phyloP scores from a whole-genome alignment of 2,113 vertebrate species.

The Hiodon tergisus region DNA sequence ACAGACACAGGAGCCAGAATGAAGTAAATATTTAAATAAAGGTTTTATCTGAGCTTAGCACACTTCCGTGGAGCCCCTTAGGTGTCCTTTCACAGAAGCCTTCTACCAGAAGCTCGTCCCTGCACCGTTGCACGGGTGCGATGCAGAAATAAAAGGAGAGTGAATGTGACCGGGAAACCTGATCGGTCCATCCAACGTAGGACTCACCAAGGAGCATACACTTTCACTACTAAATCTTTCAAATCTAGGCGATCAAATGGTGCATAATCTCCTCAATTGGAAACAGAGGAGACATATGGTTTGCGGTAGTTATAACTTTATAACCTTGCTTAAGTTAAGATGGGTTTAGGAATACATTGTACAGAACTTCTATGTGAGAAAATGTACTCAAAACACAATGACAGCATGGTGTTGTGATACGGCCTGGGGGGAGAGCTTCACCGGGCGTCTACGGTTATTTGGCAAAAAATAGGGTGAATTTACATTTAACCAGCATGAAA shows the following conservation, averaged over 20 bases:
- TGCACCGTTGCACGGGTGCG: not conserved
- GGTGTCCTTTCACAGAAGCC: not conserved
- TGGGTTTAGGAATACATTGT: conserved; percentile 34
- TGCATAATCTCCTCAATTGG: conserved; percentile 37
- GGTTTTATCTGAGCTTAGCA: no score
- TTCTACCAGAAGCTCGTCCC: not conserved
- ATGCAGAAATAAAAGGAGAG: not conserved
- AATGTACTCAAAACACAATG: conserved; percentile 25
- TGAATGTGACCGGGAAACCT: not conserved
- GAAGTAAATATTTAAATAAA: no score
- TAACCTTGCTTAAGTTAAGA: conserved; percentile 36
- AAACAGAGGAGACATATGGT: conserved; percentile 38
- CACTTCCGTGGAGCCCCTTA: no score
- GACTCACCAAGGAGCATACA: conserved; percentile 18
- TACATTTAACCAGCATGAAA: not conserved
- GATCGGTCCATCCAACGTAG: conserved; percentile 9
- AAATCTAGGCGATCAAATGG: conserved; percentile 30
- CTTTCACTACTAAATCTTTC: conserved; percentile 34
- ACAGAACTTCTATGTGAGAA: conserved; percentile 29
- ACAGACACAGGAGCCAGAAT: no score
- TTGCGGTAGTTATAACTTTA: conserved; percentile 33
- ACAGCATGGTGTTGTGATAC: conserved; percentile 18
- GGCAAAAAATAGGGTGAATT: not conserved
- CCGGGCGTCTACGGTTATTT: not conserved
- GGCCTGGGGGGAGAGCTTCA: conserved; percentile 14